phyloP scores from a whole-genome alignment of 92 coral and sea anemone genomes.

The Epizoanthus rinbou region DNA sequence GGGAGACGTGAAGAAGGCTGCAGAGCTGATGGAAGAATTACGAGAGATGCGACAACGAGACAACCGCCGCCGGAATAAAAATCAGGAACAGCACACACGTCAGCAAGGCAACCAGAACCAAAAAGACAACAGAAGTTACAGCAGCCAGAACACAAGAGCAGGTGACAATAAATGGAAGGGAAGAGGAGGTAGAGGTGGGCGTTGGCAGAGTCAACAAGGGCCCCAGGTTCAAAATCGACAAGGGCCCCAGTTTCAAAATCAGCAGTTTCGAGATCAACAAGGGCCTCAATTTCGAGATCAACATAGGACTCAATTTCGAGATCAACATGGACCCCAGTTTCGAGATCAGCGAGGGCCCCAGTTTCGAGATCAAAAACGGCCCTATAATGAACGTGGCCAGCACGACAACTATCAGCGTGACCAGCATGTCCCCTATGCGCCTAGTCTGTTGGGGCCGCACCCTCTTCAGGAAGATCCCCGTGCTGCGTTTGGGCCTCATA shows the following conservation, averaged over 20 bases:
- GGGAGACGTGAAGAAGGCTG: constrained; percentile 49
- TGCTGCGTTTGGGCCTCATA: no score
- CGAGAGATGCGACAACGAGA: constrained; percentile 21
- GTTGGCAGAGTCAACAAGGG: background rate
- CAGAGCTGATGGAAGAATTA: constrained; percentile 4
- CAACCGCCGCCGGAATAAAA: background rate
- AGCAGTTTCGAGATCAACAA: no score
- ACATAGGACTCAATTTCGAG: no score
- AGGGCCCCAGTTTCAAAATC: background rate
- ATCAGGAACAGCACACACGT: background rate
- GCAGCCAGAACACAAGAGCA: background rate
- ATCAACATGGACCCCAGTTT: no score
- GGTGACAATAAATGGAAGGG: background rate
- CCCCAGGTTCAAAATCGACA: background rate
- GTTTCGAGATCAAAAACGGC: no score
- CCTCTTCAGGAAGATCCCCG: background rate
- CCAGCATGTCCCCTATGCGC: no score
- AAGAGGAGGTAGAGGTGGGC: background rate
- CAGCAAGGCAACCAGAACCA: background rate
- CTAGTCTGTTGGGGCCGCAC: no score
- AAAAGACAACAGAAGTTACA: background rate
- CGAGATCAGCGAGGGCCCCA: no score
- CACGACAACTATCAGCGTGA: background rate
- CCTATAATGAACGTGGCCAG: background rate
- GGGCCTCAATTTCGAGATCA: no score